These are phyloP conservation scores for Exaiptasia diaphana DNA, from an alignment of 64 coral and sea anemone species.

Conservation along the genomic window DNA sequence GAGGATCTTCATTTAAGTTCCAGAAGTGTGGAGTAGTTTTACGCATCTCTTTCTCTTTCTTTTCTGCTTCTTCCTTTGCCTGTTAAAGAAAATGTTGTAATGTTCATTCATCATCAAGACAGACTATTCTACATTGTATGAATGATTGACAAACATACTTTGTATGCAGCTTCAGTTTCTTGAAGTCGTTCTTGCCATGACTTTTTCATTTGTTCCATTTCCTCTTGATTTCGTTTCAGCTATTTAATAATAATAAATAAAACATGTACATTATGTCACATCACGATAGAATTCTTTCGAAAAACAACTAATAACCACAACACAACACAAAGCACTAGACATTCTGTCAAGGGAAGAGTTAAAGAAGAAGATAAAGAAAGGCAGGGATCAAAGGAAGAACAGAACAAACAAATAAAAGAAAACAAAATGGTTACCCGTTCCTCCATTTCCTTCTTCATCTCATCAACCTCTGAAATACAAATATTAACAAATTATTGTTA, in stretches of 20 bases:
- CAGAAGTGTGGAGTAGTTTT: constrained; percentile 90
- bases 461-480: constrained; percentile 63
- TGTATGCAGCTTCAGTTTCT: constrained; percentile 77
- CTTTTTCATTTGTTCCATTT: constrained; percentile 96
- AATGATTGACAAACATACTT: constrained; percentile 28
- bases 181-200: constrained; percentile 78
- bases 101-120: background rate
- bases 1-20: constrained; percentile 91
- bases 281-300: background rate
- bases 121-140: background rate
- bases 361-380: background rate
- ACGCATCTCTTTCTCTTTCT: constrained; percentile 73
- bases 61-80: constrained; percentile 88
- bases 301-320: background rate
- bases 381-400: too few relatives aligned
- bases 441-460: constrained; percentile 87
- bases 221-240: constrained; percentile 76
- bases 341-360: background rate
- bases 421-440: too few relatives aligned
- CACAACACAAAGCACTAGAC: background rate
- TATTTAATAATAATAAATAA: background rate
- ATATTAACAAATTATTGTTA: too few relatives aligned
- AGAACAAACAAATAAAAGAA: too few relatives aligned
- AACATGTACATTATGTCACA: too few relatives aligned
- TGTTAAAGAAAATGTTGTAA: constrained; percentile 17